These are phyloP conservation scores for Cylloceria caligata DNA, from an alignment of 2,888 invertebrate species.

Conservation along the genomic window DNA sequence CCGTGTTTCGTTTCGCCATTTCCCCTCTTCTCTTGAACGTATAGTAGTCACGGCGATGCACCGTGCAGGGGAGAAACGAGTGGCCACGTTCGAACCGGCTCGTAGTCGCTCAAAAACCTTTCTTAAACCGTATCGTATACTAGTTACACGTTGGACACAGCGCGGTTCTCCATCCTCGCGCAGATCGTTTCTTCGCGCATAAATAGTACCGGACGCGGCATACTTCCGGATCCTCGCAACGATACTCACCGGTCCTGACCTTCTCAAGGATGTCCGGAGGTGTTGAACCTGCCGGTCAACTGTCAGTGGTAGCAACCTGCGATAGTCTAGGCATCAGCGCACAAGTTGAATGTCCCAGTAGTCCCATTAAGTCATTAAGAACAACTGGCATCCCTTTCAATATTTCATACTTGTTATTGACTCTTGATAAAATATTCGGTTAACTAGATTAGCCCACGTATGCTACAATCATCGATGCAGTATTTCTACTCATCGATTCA, in stretches of 20 bases:
- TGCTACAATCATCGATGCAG: no score
- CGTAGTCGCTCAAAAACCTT: conserved; percentile 81
- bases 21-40: conserved; percentile 71
- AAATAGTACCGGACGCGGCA: no score
- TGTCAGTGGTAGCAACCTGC: background rate
- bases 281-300: background rate
- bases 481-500: no score
- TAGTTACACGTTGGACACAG: conserved; percentile 29
- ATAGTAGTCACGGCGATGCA: conserved; percentile 75
- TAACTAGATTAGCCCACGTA: no score
- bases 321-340: background rate
- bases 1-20: conserved; percentile 76
- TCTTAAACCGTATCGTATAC: conserved; percentile 59
- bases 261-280: conserved; percentile 32
- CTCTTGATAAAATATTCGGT: no score
- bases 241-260: conserved; percentile 35
- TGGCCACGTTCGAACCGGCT: conserved; percentile 77
- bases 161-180: conserved; percentile 11
- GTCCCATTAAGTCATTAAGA: background rate
- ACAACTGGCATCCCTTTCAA: background rate
- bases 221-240: background rate
- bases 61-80: conserved; percentile 80
- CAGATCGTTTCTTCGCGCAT: conserved; percentile 23
- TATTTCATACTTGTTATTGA: background rate
- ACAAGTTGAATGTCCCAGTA: background rate